These are phyloP conservation scores for Serilophus lunatus DNA, from an alignment of 2,113 vertebrate genomes.

Conservation along the genomic window DNA sequence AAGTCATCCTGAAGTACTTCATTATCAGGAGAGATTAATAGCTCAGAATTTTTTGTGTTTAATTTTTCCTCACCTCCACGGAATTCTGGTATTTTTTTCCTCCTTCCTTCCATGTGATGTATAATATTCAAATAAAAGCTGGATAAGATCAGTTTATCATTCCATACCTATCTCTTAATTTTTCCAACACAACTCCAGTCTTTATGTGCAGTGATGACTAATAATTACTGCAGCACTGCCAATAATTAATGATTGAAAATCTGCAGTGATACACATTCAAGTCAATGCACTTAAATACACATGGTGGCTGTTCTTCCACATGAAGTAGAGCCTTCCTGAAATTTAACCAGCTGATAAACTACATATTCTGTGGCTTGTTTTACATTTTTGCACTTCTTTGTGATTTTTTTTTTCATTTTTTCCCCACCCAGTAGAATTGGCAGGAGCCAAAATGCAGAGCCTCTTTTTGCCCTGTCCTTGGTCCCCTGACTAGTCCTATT, in stretches of 20 bases:
- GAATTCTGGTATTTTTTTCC: neutral
- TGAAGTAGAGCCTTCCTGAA: neutral
- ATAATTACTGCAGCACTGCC: neutral
- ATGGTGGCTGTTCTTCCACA: neutral
- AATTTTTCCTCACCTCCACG: slow-evolving; percentile 10
- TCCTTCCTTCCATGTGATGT: neutral
- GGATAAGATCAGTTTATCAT: neutral
- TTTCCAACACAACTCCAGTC: neutral
- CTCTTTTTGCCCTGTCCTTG: neutral
- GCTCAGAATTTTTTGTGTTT: slow-evolving; percentile 21
- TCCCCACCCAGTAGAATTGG: neutral
- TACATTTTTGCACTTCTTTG: too few relatives aligned
- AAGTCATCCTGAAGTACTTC: slow-evolving; percentile 58
- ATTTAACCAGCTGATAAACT: too few relatives aligned
- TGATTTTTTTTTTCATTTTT: neutral
- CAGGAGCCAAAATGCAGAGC: neutral
- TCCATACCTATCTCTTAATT: neutral
- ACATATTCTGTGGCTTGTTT: too few relatives aligned
- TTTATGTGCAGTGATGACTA: neutral
- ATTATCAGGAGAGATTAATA: slow-evolving; percentile 59
- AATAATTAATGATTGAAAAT: neutral
- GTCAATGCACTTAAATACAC: neutral
- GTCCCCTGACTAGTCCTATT: neutral
- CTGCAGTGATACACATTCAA: neutral
- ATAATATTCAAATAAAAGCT: neutral